Base-by-base conservation (phyloP, 2,797 vertebrate species). In the Myiothlypis coronata region DNA sequence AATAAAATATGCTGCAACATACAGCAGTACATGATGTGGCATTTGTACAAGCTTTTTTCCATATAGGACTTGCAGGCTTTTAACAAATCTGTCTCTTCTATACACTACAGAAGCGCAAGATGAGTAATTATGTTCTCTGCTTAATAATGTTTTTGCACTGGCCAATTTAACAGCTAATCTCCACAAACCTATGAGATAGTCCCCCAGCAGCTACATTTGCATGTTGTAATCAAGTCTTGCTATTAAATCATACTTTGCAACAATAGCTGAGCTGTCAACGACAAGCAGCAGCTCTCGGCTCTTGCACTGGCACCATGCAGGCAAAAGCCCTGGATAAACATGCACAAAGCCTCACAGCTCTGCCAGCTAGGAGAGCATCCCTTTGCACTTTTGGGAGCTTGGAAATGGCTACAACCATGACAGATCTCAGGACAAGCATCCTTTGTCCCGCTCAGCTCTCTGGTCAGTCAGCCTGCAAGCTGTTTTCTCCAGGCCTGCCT, bases 131-230 rank as follows among this genome's bases (percentile, higher is more conserved):
- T 65, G 75, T 84, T 94, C 90, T 94, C 88, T 67, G 75, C 84
- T 96, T 96, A 97, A 96, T 94, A 96, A 96, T 92, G 90, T 96
- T 97, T 97, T 95, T 89, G 89, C 90, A 95, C 94, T 92, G 95
- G 96, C 95, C 96, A 97, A 97, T 96, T 97, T 96, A 95, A 95
- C 87, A 88, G 96, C 96, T 96, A 96, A 97, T 97, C 96, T 96
- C 94, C 81, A 90, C 92, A 94, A 96, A 95, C 94, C 83, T 94
- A 89, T 37, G 91, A 94, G 92, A 94, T 43, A 59, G 88, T 96
- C 93, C 96, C 97, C 92, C 89, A 52, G 82, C 94, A 90, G 94
- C 93, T 83, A 63, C 81, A 79, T 96, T 92, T 95, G 96, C 92
- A 94, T 84, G 89, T 81, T 85, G 87, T 92, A 94, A 95, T 83